Base-by-base conservation (phyloP, 1,140 invertebrate species). In the Habropoda laboriosa region DNA sequence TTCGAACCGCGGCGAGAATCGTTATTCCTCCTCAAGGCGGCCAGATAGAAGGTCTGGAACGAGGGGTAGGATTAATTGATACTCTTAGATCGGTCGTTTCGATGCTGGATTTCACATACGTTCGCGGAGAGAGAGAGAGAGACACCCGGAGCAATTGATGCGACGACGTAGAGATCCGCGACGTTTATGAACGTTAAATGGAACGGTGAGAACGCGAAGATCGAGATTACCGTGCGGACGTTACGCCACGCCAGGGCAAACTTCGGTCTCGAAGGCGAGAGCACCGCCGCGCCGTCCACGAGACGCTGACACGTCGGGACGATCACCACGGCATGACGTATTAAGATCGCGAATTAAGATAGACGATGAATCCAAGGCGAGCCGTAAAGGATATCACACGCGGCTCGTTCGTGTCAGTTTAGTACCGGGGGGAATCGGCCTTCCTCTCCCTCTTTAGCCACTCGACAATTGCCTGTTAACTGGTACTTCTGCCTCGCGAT, bases 331-430 rank as follows among this genome's bases (percentile, higher is more conserved):
- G 30, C 75, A 55, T 83, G 85, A 87, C 84, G 86, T 83, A 87
- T 87, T 87, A 86, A 87, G 85, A 87, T 87, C 77, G 63, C 77
- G 64, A 75, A 82, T 86, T 73, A 83, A 86, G 85, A 86, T 86
- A 86, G 77, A 86, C 35, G 73, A 42, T 63, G 72, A 63, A 68
- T 71, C 86, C 84, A 55, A 70, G 82, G 51, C 71, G 47, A 86
- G 84, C 80, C 68, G 70, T 86, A 87, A 87, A 84, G 83, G 84
- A 83, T 83, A 87, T 86, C 68, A 80, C 79, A 78, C 80, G 71
- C 80, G 30, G 55, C 83, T 81, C 79, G 76, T 85, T 71, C 75
- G 74, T 79, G 84, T 82, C 83, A 57, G 83, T 60, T 85, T 86
- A 75, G 71, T 21, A 47, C 49, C 63, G 64, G 24, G 66, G 57